A percentile compares a stretch with the other conserved stretches of the same genome.
phyloP scores from a whole-genome alignment of 2,888 invertebrate genomes.

The Nineta flava region DNA sequence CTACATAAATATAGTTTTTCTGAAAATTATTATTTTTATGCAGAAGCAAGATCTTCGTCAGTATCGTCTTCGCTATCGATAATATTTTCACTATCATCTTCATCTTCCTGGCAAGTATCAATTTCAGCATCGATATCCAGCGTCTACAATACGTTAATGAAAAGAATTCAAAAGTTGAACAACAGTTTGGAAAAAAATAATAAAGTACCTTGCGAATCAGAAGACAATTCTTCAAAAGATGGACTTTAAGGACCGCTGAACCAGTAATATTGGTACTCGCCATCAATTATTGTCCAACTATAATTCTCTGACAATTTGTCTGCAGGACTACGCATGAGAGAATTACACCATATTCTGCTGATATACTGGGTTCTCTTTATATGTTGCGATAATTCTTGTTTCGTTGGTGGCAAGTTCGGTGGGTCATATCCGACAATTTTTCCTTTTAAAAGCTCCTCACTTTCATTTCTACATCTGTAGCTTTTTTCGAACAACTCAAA shows the following conservation, averaged over 20 bases:
- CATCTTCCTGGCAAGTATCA: background rate
- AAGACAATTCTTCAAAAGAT: conserved; percentile 7
- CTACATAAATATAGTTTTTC: too few relatives aligned
- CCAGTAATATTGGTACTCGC: conserved; percentile 10
- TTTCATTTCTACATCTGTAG: background rate
- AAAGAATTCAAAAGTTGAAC: background rate
- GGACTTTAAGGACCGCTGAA: conserved; percentile 9
- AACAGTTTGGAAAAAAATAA: conserved; percentile 5
- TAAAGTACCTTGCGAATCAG: conserved; percentile 7
- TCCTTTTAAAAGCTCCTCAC: background rate
- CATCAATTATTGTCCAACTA: conserved; percentile 11
- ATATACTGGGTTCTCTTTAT: conserved; percentile 7
- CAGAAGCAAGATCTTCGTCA: too few relatives aligned
- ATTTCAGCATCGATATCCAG: background rate
- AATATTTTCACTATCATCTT: background rate
- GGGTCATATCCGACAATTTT: background rate
- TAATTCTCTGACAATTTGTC: conserved; percentile 8
- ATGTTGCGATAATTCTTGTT: conserved; percentile 11
- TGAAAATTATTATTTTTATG: too few relatives aligned
- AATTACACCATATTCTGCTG: conserved; percentile 6
- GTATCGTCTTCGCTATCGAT: background rate
- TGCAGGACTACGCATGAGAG: background rate
- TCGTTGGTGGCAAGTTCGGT: conserved; percentile 1
- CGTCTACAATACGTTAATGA: background rate
- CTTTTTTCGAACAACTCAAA: background rate